Percentiles rank a stretch among this genome's conserved stretches.
Conservation (phyloP, 2,113 vertebrate genomes). For the Urocitellus parryii region DNA sequence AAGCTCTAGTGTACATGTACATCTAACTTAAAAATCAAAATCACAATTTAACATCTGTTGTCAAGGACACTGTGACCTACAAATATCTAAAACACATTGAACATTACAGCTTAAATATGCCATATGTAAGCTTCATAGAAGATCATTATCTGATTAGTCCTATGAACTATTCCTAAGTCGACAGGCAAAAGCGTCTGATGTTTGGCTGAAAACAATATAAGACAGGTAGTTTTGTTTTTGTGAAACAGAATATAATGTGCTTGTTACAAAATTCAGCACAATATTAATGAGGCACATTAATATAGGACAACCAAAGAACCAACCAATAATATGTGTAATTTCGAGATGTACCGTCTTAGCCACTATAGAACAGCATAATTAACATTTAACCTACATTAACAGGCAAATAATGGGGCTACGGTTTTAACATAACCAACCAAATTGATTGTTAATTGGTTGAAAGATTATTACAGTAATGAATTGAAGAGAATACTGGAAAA, state of each 20-base stretch:
- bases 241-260: not conserved
- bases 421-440: constrained; percentile 71
- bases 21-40: constrained; percentile 45
- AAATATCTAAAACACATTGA: constrained; percentile 54
- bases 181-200: not conserved
- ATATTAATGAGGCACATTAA: constrained; percentile 15
- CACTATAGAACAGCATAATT: constrained; percentile 58
- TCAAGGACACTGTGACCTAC: not conserved
- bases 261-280: constrained; percentile 53
- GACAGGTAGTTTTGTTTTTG: not conserved
- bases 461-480: constrained; percentile 69
- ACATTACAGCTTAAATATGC: not conserved
- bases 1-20: not conserved
- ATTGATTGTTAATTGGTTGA: constrained; percentile 74
- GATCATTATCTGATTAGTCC: not conserved
- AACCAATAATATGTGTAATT: constrained; percentile 55
- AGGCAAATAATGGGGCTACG: constrained; percentile 60
- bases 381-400: constrained; percentile 77
- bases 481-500: constrained; percentile 70
- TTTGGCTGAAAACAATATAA: not conserved
- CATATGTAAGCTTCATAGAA: not conserved
- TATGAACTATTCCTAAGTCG: not conserved
- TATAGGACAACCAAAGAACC: constrained; percentile 38
- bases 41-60: not conserved
- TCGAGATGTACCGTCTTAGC: constrained; percentile 33